phyloP scores from a whole-genome alignment of 2,113 vertebrate species.

The Crotalus horridus region DNA sequence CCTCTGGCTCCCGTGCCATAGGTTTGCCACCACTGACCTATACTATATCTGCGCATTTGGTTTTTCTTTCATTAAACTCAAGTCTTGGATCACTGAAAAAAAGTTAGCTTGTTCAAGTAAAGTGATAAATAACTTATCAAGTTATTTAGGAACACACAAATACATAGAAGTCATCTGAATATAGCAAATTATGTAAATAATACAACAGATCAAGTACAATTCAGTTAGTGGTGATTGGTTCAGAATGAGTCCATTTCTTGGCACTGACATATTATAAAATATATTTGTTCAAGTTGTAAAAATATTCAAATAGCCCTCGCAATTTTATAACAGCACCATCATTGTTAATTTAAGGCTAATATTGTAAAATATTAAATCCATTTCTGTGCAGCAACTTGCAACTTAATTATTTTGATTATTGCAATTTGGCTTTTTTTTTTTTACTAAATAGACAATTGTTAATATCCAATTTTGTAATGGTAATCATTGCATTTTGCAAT shows the following conservation, averaged over 20 bases:
- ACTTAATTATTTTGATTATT: conserved; percentile 10
- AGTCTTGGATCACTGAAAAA: not conserved
- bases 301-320: too few relatives aligned
- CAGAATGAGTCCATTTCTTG: not conserved
- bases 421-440: conserved; percentile 12
- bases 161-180: not conserved
- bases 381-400: not conserved
- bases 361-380: not conserved
- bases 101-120: too few relatives aligned
- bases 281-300: not conserved
- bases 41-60: too few relatives aligned
- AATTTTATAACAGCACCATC: not conserved
- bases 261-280: not conserved
- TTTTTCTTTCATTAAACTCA: not conserved
- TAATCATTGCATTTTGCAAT: not conserved
- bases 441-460: not conserved
- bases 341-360: not conserved
- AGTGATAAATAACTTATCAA: not conserved
- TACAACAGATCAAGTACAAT: not conserved
- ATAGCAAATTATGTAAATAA: not conserved
- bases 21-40: too few relatives aligned
- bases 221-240: not conserved
- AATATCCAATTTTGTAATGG: not conserved
- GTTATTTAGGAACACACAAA: not conserved
- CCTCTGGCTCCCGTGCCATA: too few relatives aligned